Conservation (phyloP, 2,888 invertebrate species). For the Caenorhabditis parvicauda region DNA sequence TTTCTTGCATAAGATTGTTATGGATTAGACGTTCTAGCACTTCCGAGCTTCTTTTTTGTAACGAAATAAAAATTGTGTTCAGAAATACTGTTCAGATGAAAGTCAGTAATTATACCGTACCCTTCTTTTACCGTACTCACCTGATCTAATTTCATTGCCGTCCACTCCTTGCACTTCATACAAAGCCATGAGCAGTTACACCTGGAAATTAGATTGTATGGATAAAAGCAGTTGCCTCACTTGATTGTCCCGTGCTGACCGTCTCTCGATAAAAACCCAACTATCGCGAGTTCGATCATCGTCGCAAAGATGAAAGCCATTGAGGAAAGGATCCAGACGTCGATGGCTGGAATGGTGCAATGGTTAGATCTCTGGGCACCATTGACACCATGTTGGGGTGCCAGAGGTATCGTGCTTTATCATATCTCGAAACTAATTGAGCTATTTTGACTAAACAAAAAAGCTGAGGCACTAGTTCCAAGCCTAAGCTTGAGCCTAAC, state of each 20-base stretch:
- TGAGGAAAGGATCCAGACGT: slow-evolving; percentile 61
- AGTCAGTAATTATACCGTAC: too few relatives aligned
- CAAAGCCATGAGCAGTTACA: slow-evolving; percentile 61
- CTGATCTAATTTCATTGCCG: slow-evolving; percentile 59
- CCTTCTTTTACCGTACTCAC: too few relatives aligned
- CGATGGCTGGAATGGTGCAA: slow-evolving; percentile 48
- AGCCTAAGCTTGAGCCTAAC: too few relatives aligned
- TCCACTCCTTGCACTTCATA: slow-evolving; percentile 57
- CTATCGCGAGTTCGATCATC: slow-evolving; percentile 59
- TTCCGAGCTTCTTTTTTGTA: too few relatives aligned
- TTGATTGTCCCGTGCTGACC: slow-evolving; percentile 38
- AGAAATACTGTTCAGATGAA: too few relatives aligned
- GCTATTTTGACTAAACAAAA: too few relatives aligned
- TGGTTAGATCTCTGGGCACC: too few relatives aligned
- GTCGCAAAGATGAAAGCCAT: slow-evolving; percentile 63
- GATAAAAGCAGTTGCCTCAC: slow-evolving; percentile 21
- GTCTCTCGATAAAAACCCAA: slow-evolving; percentile 54
- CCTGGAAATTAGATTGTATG: slow-evolving; percentile 22
- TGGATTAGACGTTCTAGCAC: too few relatives aligned
- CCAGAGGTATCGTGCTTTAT: not conserved
- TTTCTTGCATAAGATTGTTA: too few relatives aligned
- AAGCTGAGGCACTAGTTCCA: too few relatives aligned
- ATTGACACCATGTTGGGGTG: slow-evolving; percentile 2
- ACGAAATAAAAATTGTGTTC: too few relatives aligned
- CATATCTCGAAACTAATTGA: too few relatives aligned